These are phyloP conservation scores for Frieseomelitta varia DNA, from an alignment of 1,140 invertebrate genomes.

Conservation along the genomic window DNA sequence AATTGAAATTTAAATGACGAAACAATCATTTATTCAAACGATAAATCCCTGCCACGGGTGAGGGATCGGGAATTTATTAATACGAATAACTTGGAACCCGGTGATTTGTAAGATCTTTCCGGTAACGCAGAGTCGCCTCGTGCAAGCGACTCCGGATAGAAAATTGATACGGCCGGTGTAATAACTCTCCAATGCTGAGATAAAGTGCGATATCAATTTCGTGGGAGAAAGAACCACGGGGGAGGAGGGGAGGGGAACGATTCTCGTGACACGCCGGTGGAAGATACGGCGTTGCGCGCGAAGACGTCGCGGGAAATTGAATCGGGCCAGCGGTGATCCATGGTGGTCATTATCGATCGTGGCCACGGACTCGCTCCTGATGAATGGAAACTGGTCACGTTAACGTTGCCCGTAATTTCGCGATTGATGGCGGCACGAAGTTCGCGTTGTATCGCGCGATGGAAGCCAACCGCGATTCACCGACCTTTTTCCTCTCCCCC, in stretches of 20 bases:
- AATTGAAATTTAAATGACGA: too few species aligned
- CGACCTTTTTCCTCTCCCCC: neutral
- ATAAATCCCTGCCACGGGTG: too few species aligned
- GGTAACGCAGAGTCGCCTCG: neutral
- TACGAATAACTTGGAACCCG: neutral
- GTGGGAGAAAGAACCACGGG: neutral
- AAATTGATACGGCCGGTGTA: neutral
- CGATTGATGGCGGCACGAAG: constrained; percentile 10
- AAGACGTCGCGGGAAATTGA: constrained; percentile 40
- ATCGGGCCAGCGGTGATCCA: constrained; percentile 33
- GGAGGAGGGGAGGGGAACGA: neutral
- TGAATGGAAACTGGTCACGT: constrained; percentile 11
- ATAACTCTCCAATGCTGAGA: neutral
- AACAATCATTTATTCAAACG: too few species aligned
- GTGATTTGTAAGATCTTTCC: neutral
- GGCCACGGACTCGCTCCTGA: neutral
- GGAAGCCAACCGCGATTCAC: neutral
- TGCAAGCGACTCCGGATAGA: neutral
- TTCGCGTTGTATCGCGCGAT: neutral
- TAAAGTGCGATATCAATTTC: neutral
- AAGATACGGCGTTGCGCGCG: neutral
- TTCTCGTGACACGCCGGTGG: neutral
- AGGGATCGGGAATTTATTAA: neutral
- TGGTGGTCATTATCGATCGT: constrained; percentile 21
- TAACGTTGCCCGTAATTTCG: constrained; percentile 10